A percentile compares a stretch with the other conserved stretches of the same genome.
Evolutionary conservation across 2,113 vertebrate genomes (phyloP).

Genomic region (Hyaena hyaena): DNA sequence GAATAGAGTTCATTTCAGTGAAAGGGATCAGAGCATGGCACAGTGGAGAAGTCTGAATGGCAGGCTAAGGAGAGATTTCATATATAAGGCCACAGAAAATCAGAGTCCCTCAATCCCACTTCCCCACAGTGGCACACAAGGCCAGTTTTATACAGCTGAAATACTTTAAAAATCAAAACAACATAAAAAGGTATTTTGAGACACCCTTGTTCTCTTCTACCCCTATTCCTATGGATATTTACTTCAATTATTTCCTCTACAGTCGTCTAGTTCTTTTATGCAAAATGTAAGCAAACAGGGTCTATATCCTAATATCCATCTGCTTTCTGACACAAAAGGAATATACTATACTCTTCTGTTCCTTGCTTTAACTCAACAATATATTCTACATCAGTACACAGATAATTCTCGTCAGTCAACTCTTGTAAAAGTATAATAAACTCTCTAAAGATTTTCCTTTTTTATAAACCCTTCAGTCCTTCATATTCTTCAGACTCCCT

Average conservation of each 20-base stretch:
- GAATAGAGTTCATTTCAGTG: not conserved
- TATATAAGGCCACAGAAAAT: not conserved
- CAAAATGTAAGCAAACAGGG: constrained; percentile 32
- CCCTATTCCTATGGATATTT: not conserved
- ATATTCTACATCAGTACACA: not conserved
- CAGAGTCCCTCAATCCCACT: not conserved
- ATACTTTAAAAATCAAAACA: not conserved
- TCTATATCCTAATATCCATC: not conserved
- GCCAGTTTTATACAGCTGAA: not conserved
- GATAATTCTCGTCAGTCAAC: not conserved
- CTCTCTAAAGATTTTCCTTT: not conserved
- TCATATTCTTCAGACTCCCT: not conserved
- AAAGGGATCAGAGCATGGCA: not conserved
- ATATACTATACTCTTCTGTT: not conserved
- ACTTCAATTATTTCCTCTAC: not conserved
- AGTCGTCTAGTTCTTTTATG: not conserved
- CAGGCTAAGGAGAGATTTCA: constrained; percentile 16
- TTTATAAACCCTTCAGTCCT: not conserved
- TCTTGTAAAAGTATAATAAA: not conserved
- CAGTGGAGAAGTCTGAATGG: not conserved
- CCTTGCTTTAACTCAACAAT: constrained; percentile 5
- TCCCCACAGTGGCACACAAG: not conserved
- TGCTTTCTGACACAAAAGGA: constrained; percentile 37
- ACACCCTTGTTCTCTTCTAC: not conserved
- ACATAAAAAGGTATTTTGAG: not conserved